Base-by-base conservation (phyloP, 2,113 vertebrate species). In the Anarhynchus alexandrinus region DNA sequence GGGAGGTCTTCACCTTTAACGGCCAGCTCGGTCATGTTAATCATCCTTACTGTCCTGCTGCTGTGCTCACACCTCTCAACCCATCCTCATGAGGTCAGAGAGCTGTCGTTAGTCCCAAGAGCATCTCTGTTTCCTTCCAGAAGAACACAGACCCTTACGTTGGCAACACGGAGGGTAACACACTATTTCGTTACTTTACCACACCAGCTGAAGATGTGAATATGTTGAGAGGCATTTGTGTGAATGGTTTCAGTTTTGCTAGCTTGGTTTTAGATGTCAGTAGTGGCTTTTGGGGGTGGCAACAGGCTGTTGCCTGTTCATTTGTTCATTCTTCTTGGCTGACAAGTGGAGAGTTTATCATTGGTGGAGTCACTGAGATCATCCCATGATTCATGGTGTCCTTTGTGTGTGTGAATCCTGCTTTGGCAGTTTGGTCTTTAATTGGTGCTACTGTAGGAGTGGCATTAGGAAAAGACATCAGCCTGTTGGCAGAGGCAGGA, bases 1-100 rank as follows among this genome's bases (percentile, higher is more conserved):
- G 95, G 95, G 96, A 94, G 88, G 70, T 81, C 97, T 98, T 97
- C 96, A 97, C 97, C 97, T 98, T 98, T 97, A 98, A 97, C 54
- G n/a, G 95, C 97, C 96, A 97, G 95, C 97, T 97, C 69, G 69
- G 36, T 59, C 69, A 10, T 54, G 58, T 97, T 86, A 94, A 96
- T 94, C 94, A 91, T 96, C 97, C 88, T 97, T 94, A 93, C 73
- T 95, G 95, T 96, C 92, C 96, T 96, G 92, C 93, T 97, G 88
- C 96, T 94, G 77, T 55, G 94, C 88, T 97, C 40, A 61, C 65
- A 81, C 95, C 97, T 97, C 97, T 97, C 96, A 97, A 79, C 94
- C 88, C 94, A 96, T 97, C 97, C 96, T 98, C 51, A 29, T 52
- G 89, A 95, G 96, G 97, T 70, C 32, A 12, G 88, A 96, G 94